Base-by-base conservation (phyloP, 2,888 invertebrate genomes). In the Andrena dorsata region DNA sequence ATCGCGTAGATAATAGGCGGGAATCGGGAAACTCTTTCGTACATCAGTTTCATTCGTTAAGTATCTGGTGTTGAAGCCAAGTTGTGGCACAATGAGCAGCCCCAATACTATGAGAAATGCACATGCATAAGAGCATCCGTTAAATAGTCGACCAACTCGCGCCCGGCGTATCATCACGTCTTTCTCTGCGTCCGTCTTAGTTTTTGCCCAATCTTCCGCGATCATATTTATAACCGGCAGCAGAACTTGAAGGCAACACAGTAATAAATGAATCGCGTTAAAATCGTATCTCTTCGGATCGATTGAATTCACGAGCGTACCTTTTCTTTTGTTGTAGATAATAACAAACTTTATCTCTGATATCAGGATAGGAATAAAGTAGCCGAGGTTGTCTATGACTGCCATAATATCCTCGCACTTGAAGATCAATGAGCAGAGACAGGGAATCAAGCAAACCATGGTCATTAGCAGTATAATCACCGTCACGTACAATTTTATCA, bases 41-140 rank as follows among this genome's bases (percentile, higher is more conserved):
- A 26, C 2, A 20, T 74, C n/a, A 0, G 84, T 76, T 4, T 13
- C 35, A 28, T 84, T 76, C 2, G 61, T 66, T 16, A 65, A 4
- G 28, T 70, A 61, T 65, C 73, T 60, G 13, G 64, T 56, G 2
- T 41, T 30, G 16, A 82, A 26, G 2, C 76, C 82, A 5, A 82
- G 76, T 61, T 56, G 53, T 10, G 84, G 76, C 0, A 84, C 26
- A 26, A 72, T 5, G 1, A 71, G 20, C 2, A 72, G n/a, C 2
- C 64, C 5, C 2, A 60, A 0, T 0, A 64, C 13, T 6, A 26
- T 4, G 1, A 61, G 13, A 16, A 10, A 8, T 41, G 63, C n/a
- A 8, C 56, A 7, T 6, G 16, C 1, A 7, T 47, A 72, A 56
- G 28, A 26, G 2, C 64, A 51, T 1, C 28, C 30, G 4, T 10